These are phyloP conservation scores for Scytalopus superciliaris DNA, from an alignment of 2,113 vertebrate genomes.

Conservation along the genomic window DNA sequence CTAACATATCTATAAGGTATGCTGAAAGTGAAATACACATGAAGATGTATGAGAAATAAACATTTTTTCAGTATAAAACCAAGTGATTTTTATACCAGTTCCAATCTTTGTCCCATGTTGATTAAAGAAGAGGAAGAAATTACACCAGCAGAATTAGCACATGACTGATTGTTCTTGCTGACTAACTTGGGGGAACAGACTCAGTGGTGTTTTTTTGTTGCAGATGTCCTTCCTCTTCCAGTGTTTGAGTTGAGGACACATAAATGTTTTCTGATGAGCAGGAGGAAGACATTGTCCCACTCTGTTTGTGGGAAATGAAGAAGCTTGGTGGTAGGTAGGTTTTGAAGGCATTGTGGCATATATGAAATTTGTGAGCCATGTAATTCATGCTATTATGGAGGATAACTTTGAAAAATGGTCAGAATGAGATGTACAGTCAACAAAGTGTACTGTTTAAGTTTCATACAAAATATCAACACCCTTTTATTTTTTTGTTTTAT, in stretches of 20 bases:
- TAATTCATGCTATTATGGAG: neutral
- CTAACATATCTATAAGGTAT: neutral
- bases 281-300: neutral
- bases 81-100: neutral
- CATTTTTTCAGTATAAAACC: neutral
- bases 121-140: neutral
- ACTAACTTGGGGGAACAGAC: neutral
- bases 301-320: neutral
- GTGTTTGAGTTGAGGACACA: neutral
- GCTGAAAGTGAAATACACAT: constrained; percentile 15
- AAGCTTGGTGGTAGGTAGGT: neutral
- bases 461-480: neutral
- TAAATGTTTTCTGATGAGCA: neutral
- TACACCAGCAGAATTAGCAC: neutral
- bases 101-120: neutral
- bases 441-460: neutral
- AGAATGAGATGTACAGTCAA: neutral
- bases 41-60: neutral
- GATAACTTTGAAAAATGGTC: neutral
- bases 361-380: neutral
- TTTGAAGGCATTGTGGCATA: neutral
- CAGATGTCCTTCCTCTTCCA: neutral
- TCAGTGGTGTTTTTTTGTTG: neutral
- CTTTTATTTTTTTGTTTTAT: neutral
- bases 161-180: neutral